A percentile compares a stretch with the other conserved stretches of the same genome.
These are phyloP conservation scores for Ophthalmolycus amberensis DNA, from an alignment of 2,113 vertebrate species.

Conservation along the genomic window DNA sequence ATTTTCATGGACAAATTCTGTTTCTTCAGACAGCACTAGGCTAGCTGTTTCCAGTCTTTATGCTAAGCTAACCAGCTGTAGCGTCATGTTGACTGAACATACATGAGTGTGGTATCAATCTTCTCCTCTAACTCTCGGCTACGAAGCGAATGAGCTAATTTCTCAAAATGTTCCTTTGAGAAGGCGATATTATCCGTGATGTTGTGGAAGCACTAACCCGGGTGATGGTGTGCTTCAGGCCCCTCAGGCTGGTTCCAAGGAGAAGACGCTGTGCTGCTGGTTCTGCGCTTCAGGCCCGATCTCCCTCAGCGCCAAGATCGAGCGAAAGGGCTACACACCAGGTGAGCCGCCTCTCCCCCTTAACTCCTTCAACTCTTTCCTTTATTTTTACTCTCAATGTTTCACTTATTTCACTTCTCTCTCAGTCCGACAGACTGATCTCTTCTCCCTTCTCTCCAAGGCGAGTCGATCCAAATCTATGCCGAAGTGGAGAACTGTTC, in stretches of 20 bases:
- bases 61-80: not conserved
- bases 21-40: not conserved
- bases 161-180: not conserved
- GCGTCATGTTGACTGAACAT: not conserved
- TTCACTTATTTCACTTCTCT: constrained; percentile 50
- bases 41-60: not conserved
- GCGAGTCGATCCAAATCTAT: constrained; percentile 98
- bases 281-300: constrained; percentile 99
- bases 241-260: constrained; percentile 97
- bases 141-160: not conserved
- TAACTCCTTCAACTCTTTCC: not conserved
- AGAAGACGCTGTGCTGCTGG: constrained; percentile 99
- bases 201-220: not conserved
- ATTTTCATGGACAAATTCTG: not conserved
- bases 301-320: constrained; percentile 99
- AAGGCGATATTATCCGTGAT: not conserved
- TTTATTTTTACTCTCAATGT: not conserved
- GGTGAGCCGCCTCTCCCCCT: constrained; percentile 78
- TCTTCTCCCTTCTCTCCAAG: constrained; percentile 77
- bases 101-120: not conserved
- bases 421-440: constrained; percentile 71
- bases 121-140: not conserved
- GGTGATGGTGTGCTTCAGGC: constrained; percentile 82
- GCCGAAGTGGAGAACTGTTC: constrained; percentile 99
- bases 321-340: constrained; percentile 98